Base-by-base conservation (phyloP, 2,113 vertebrate species). In the Oceanites oceanicus region DNA sequence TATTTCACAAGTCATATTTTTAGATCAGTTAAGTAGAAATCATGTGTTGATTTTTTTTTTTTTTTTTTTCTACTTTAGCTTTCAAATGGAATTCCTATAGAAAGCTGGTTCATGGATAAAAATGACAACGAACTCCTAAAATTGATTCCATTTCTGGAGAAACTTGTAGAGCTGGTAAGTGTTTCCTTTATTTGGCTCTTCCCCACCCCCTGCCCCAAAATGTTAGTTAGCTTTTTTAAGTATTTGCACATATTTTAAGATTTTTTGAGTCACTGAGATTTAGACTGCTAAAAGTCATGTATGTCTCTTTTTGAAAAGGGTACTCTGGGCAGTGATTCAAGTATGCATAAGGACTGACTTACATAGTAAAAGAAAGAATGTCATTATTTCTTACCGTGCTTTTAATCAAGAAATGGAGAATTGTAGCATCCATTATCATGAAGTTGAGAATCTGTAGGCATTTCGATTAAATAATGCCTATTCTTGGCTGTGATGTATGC, bases 91-190 rank as follows among this genome's bases (percentile, higher is more conserved):
- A 99, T 99, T 98, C 99, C 99, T 96, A 99, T 99, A 98, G 99
- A 99, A 98, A 99, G 99, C 98, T 99, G 99, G 99, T 99, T 99
- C 98, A 99, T 99, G 99, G 99, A 99, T 98, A 99, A 99, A 98
- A 99, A 99, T 96, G 99, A 99, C 98, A 99, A 98, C 77, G 99
- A 99, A 98, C 99, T 99, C 86, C 98, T 99, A 97, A 99, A 99
- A 98, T 97, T 99, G 98, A 99, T 99, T 96, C 99, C 99, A 78
- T 99, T 99, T 98, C 98, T 99, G 98, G 99, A 99, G 98, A 99
- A 99, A 98, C 98, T 99, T 93, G 99, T 99, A 97, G 99, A 99
- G 98, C 98, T 99, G 99, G 99, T 99, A 96, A 94, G 98, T 95
- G 42, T 88, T 84, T 78, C 21, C 87, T 86, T 30, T 32, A 30